Evolutionary conservation across 2,888 invertebrate species (phyloP).

Genomic region (Emesis russula): DNA sequence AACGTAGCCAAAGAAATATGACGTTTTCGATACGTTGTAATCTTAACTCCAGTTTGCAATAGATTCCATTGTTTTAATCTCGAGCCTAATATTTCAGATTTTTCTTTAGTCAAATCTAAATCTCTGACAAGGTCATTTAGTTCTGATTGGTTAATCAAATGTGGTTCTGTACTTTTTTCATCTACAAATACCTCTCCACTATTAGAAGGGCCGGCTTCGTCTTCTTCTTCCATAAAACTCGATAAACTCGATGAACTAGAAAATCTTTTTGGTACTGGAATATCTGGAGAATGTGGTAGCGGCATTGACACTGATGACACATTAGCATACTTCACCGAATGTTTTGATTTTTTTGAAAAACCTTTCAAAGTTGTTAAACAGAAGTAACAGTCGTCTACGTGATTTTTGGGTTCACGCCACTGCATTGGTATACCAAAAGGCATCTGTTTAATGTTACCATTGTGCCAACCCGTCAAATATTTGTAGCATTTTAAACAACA

Average conservation of each 20-base stretch:
- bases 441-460: conserved; percentile 30
- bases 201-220: no score
- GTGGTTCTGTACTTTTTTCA: not conserved
- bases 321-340: no score
- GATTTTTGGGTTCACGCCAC: not conserved
- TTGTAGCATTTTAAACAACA: conserved; percentile 32
- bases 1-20: not conserved
- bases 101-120: no score
- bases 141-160: not conserved
- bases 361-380: conserved; percentile 6
- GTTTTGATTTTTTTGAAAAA: conserved; percentile 16
- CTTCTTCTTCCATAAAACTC: not conserved
- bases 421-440: conserved; percentile 25
- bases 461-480: conserved; percentile 25
- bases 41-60: not conserved
- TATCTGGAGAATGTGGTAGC: not conserved
- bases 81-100: no score
- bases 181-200: not conserved
- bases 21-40: not conserved
- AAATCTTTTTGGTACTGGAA: not conserved
- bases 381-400: not conserved
- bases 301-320: no score
- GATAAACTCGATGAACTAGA: not conserved
- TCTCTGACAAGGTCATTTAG: not conserved
- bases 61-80: not conserved